Conservation (phyloP, 2,797 vertebrate species). For the Cryptoblepharus egeriae region DNA sequence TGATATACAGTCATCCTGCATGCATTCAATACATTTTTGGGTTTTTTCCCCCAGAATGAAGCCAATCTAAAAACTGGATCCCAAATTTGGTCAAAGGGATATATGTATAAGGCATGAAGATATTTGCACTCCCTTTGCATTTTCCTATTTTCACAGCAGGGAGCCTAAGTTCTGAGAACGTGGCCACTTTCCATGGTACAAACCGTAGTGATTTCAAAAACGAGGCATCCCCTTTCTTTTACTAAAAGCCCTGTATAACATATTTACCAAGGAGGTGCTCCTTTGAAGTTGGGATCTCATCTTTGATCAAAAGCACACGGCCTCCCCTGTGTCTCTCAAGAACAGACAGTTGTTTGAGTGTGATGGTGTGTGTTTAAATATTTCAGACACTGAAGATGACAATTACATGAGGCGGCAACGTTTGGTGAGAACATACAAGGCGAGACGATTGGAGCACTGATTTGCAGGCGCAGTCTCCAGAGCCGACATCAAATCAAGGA, state of each 20-base stretch:
- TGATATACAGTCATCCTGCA: too few species aligned
- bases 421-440: slow-evolving; percentile 60
- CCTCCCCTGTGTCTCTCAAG: slow-evolving; percentile 73
- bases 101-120: background rate
- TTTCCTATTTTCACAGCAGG: slow-evolving; percentile 40
- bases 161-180: slow-evolving; percentile 39
- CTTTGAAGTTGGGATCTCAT: slow-evolving; percentile 77
- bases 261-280: slow-evolving; percentile 73
- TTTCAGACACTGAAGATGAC: slow-evolving; percentile 80
- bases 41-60: background rate
- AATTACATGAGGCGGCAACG: slow-evolving; percentile 78
- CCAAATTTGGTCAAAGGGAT: background rate
- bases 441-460: slow-evolving; percentile 68
- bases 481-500: slow-evolving; percentile 69
- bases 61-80: background rate
- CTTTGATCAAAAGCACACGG: slow-evolving; percentile 79
- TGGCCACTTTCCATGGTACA: slow-evolving; percentile 25
- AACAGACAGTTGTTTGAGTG: slow-evolving; percentile 75
- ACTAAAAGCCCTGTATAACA: slow-evolving; percentile 60
- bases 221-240: slow-evolving; percentile 55
- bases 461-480: slow-evolving; percentile 56
- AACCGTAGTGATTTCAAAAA: slow-evolving; percentile 62
- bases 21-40: too few species aligned
- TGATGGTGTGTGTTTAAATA: slow-evolving; percentile 72
- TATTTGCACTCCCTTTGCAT: background rate